phyloP scores from a whole-genome alignment of 2,113 vertebrate species.

The Lethenteron reissneri region DNA sequence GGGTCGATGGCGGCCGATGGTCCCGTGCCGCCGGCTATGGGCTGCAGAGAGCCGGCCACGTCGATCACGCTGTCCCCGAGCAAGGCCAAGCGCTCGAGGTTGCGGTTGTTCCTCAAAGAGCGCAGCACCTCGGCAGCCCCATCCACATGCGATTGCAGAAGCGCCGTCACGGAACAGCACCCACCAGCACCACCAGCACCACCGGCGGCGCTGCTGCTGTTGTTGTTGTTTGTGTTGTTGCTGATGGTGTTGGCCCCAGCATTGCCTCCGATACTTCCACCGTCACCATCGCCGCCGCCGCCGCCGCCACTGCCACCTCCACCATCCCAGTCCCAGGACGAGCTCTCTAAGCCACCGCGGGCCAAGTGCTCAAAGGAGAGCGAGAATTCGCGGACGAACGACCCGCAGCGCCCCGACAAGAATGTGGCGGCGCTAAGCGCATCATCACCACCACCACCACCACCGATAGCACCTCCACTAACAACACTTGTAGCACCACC shows the following conservation, averaged over 20 bases:
- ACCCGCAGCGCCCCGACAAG: not conserved
- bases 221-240: no score
- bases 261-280: no score
- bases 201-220: not conserved
- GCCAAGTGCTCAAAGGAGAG: not conserved
- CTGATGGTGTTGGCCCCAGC: no score
- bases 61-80: conserved; percentile 5
- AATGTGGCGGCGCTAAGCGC: not conserved
- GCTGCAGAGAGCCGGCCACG: not conserved
- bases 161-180: no score
- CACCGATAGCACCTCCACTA: no score
- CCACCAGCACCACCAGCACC: no score
- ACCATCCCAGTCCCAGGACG: no score
- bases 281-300: not conserved
- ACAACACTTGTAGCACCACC: no score
- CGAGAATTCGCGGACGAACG: conserved; percentile 2
- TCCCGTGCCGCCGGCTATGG: not conserved
- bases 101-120: not conserved
- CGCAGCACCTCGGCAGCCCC: not conserved
- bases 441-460: no score
- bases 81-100: conserved; percentile 2
- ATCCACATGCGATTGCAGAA: not conserved
- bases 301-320: not conserved
- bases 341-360: no score
- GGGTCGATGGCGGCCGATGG: not conserved